Conservation (phyloP, 2,113 vertebrate species). For the Dipodomys ordii region DNA sequence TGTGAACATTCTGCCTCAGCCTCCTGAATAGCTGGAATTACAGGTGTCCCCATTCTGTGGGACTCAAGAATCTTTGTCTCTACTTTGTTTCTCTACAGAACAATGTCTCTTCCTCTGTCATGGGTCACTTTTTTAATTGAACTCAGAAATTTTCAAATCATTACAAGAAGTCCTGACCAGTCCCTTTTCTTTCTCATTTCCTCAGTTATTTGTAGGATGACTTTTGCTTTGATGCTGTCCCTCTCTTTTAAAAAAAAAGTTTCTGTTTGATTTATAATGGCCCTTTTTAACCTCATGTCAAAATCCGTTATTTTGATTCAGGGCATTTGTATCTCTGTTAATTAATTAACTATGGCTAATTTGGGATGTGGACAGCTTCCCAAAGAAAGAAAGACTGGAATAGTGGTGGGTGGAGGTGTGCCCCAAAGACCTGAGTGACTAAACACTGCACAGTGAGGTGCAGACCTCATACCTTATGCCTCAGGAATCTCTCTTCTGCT, state of each 20-base stretch:
- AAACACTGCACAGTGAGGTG: constrained; percentile 28
- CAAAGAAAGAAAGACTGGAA: background rate
- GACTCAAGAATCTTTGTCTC: background rate
- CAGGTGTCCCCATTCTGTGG: too few species aligned
- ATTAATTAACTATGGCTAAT: background rate
- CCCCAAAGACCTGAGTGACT: constrained; percentile 47
- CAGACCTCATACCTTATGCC: background rate
- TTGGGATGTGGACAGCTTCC: background rate
- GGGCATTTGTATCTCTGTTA: background rate
- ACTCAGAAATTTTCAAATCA: background rate
- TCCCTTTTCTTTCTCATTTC: constrained; percentile 44
- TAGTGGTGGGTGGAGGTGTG: constrained; percentile 56
- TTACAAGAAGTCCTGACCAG: background rate
- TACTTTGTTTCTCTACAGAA: background rate
- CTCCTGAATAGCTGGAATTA: background rate
- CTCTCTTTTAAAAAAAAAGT: background rate
- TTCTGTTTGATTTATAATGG: constrained; percentile 46
- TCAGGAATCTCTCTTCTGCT: background rate
- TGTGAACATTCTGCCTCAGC: background rate
- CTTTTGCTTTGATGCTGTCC: constrained; percentile 24
- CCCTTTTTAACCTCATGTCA: constrained; percentile 20
- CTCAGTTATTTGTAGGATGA: background rate
- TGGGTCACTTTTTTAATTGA: background rate
- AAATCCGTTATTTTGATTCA: background rate
- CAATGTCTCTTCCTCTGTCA: background rate